Evolutionary conservation across 1,140 invertebrate genomes (phyloP), one percentile per base, ranked within the genome.

Genomic region (Leptoteleia sp.): DNA sequence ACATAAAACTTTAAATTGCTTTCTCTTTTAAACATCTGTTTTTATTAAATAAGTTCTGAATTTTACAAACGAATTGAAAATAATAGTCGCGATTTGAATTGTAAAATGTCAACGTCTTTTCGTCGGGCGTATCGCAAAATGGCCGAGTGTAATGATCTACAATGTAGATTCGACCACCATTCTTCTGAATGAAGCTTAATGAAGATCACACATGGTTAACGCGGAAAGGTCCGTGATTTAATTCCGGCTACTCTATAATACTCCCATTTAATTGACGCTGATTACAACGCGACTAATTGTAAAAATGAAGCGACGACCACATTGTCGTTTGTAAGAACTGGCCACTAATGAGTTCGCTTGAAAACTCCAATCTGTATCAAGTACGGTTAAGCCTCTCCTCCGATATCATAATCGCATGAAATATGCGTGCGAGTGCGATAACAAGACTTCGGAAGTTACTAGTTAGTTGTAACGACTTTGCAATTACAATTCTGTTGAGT

Each of bases 391-490:
- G 61, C 27, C 68, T 11, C 54, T 54, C n/a, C n/a, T 42, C 19
- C 68, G 48, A 72, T 62, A 55, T 38, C 31, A 42, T 59, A 62
- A 43, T 42, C 47, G 29, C n/a, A 11, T 27, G 45, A 25, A n/a
- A 12, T 17, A 43, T 45, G 48, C 33, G 47, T 55, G 19, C 42
- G 6, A 8, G 11, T 17, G 15, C 54, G 48, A 62, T 72, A 54
- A 52, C 47, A 62, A 62, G 47, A 54, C 68, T 72, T 54, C 15
- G 16, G 48, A 64, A 50, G 42, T 57, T 55, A 55, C 45, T 48
- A 59, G 35, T 57, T 68, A 68, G 42, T 68, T 54, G 33, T 70
- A 61, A 61, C 47, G 54, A 61, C 25, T 45, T 43, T 1, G 45
- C 45, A 43, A 61, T 71, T 61, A 52, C 67, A 25, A 61, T 48